Base-by-base conservation (phyloP, 2,888 invertebrate species). In the Cenopis cana region DNA sequence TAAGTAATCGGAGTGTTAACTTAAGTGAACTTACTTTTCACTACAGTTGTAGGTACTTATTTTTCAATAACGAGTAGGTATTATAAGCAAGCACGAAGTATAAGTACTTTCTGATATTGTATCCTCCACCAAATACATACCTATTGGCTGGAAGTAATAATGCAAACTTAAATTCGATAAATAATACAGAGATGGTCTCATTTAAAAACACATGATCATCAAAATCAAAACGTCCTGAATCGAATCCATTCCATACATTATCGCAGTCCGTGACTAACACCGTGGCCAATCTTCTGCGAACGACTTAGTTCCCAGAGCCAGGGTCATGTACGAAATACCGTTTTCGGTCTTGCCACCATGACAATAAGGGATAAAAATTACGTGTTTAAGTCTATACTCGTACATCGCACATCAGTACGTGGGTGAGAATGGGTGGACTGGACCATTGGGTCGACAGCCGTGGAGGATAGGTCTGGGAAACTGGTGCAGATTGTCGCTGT, bases 381-480 rank as follows among this genome's bases (percentile, higher is more conserved):
- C 24, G 24, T 24, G 24, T 24, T 24, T 3, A 24, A 24, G 24
- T 24, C 24, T 24, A 4, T 24, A 24, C 24, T 24, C 24, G 24
- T 24, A 24, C 24, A 24, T 24, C 24, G 24, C 24, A 24, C 24
- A 24, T 24, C 24, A 17, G 17, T 33, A 14, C 20, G 77, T 76
- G 77, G 79, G 75, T 79, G 75, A 76, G 75, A 79, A 81, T 79
- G 82, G 78, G 69, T 65, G 76, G 76, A 77, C 59, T 79, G 79
- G 79, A 68, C 79, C 86, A 81, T 74, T 88, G 85, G 76, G 49
- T 75, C 73, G 82, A 75, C 54, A 56, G 76, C 86, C 85, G 81
- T 88, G 79, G 81, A 75, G 75, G 90, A 91, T 89, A 49, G 76
- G 79, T 38, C 85, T 90, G 91, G 89, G 89, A 92, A 89, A 78